Percentiles rank a stretch among this genome's conserved stretches.
These are phyloP conservation scores for Romanogobio albipinnatus DNA, from an alignment of 2,113 vertebrate genomes.

Conservation along the genomic window DNA sequence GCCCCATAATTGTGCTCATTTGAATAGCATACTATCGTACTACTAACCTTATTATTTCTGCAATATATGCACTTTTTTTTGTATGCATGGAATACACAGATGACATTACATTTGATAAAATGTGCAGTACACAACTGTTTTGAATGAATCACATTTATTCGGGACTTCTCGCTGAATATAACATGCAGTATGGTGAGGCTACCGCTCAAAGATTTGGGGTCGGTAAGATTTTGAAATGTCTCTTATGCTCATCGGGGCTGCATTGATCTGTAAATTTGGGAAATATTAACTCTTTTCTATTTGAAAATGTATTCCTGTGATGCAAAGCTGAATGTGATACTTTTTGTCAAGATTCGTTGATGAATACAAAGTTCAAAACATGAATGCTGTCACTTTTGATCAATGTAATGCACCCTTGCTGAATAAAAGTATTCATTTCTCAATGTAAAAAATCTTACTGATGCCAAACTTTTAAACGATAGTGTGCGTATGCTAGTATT, in stretches of 20 bases:
- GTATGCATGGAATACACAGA: not conserved
- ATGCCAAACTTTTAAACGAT: not conserved
- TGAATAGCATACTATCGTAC: not conserved
- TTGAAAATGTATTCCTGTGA: not conserved
- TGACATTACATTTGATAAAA: not conserved
- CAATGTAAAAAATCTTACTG: not conserved
- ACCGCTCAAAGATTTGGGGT: not conserved
- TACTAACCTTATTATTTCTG: not conserved
- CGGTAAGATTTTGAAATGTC: not conserved
- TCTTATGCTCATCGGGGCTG: not conserved
- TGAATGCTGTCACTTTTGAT: not conserved
- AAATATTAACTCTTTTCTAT: not conserved
- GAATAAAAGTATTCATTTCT: not conserved
- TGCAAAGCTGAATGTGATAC: not conserved
- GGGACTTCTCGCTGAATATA: not conserved
- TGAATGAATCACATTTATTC: not conserved
- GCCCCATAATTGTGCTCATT: slow-evolving; percentile 14
- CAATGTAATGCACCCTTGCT: not conserved
- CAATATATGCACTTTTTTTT: not conserved
- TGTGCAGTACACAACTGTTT: not conserved
- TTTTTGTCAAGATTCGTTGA: not conserved
- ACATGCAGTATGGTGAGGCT: not conserved
- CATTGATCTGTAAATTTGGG: not conserved
- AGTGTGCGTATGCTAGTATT: not conserved
- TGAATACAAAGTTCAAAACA: not conserved